Base-by-base conservation (phyloP, 2,888 invertebrate genomes). In the Lymantria dispar region DNA sequence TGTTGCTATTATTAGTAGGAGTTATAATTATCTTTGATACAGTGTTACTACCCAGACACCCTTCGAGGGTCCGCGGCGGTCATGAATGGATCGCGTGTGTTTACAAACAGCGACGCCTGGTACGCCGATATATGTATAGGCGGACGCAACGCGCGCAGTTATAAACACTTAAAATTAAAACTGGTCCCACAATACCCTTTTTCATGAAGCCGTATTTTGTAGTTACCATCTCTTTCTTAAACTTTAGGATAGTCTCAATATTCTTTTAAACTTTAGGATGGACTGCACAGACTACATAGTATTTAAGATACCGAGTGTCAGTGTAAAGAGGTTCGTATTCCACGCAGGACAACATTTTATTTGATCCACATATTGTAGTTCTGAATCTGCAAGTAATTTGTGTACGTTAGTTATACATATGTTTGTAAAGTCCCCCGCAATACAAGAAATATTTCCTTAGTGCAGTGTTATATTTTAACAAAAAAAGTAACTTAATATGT, bases 41-140 rank as follows among this genome's bases (percentile, higher is more conserved):
- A 60, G 57, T 50, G 57, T 55, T 56, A 43, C 36, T 49, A 50
- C 50, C 54, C 57, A 39, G 39, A 42, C 50, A 39, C 39, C 9
- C 22, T 7, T 40, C 38, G 40, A 61, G 65, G 57, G 59, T 62
- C 62, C 60, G 63, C 65, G 70, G 74, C 82, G 81, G 83, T 49
- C 48, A 83, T 83, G 84, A 78, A 77, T 78, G 78, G 65, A 64
- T 33, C 40, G 8, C 71, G 77, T 77, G 80, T 89, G 87, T 90
- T 90, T 89, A 90, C 89, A 86, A 90, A 90, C 89, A 89, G 74
- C 69, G 72, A 74, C 79, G 84, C 80, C 77, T 80, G 75, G 78
- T 74, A 73, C 47, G 53, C 52, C 14, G 50, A 51, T 43, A 51
- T 47, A 45, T 42, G 36, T 51, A 43, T 33, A 40, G 80, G 76